Base-by-base conservation (phyloP, 2,888 invertebrate species). In the Phyto melanocephala region DNA sequence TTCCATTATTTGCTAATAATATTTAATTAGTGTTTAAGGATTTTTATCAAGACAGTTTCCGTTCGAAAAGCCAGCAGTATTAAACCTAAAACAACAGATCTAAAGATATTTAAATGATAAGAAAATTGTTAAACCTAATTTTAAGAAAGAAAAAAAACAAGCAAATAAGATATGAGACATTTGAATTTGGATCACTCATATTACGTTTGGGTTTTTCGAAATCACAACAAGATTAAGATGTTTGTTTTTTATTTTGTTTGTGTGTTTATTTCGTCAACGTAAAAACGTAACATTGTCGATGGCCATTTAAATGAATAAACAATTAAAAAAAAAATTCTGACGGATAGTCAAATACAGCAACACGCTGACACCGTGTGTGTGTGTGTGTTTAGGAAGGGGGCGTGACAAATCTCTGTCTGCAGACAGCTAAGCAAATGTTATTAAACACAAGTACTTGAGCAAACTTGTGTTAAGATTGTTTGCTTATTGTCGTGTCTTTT, bases 381-480 rank as follows among this genome's bases (percentile, higher is more conserved):
- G 24, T 54, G 33, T 22, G 17, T 20, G 20, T 58, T 33, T 47
- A 47, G 62, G 54, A 50, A 68, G 40, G 24, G 37, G 81, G 77
- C 62, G 81, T 77, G 62, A 77, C 77, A 72, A 81, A 77, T 77
- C 54, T 62, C 65, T 77, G 77, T 81, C 77, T 72, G 77, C 28
- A 77, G 71, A 67, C 72, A 54, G 35, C 52, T 52, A 52, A 80
- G 60, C 60, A 71, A 70, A 71, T 80, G 50, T 22, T 60, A 24
- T 35, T 65, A 40, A 33, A 45, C 13, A n/a, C 22, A 33, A n/a
- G 15, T 22, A 40, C 52, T 11, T 6, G 11, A 11, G 5, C n/a
- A 15, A 5, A 17, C 22, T 45, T 20, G 13, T 28, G 50, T 50
- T 50, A 47, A 47, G 20, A 10, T 45, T 62, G 5, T 2, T 15